A percentile compares a stretch with the other conserved stretches of the same genome.
These are phyloP conservation scores for Amphiura filiformis DNA, from an alignment of 35 echinoderm and acorn worm genomes.

Conservation along the genomic window DNA sequence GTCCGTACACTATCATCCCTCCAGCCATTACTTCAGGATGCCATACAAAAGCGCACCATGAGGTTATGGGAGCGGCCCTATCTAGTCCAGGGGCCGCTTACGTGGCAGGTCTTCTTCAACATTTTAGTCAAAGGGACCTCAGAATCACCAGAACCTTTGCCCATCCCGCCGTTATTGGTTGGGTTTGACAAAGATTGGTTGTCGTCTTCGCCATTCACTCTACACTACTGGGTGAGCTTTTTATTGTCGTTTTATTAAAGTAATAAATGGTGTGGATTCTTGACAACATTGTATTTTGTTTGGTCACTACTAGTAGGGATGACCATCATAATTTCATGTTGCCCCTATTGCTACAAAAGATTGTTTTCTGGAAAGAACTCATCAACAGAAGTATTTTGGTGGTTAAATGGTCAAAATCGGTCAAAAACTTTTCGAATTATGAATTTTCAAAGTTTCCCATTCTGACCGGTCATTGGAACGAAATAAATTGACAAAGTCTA, in stretches of 20 bases:
- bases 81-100: slow-evolving; percentile 91
- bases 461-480: too few relatives aligned
- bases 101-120: slow-evolving; percentile 99
- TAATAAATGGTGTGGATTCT: neutral
- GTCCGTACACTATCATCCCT: slow-evolving; percentile 84
- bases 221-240: slow-evolving; percentile 91
- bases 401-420: too few relatives aligned
- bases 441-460: too few relatives aligned
- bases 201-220: slow-evolving; percentile 89
- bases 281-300: neutral
- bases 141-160: slow-evolving; percentile 89
- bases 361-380: too few relatives aligned
- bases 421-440: too few relatives aligned
- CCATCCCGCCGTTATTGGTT: slow-evolving; percentile 88
- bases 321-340: too few relatives aligned
- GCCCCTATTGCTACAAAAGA: too few relatives aligned
- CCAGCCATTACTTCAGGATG: slow-evolving; percentile 91
- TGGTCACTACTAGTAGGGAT: too few relatives aligned
- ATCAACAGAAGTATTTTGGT: too few relatives aligned
- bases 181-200: slow-evolving; percentile 98
- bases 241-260: neutral
- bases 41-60: slow-evolving; percentile 85
- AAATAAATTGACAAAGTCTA: too few relatives aligned
- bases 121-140: slow-evolving; percentile 81
- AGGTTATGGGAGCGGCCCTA: slow-evolving; percentile 96